A percentile compares a stretch with the other conserved stretches of the same genome.
Conservation (phyloP, 2,113 vertebrate species). For the Gopherus evgoodei region DNA sequence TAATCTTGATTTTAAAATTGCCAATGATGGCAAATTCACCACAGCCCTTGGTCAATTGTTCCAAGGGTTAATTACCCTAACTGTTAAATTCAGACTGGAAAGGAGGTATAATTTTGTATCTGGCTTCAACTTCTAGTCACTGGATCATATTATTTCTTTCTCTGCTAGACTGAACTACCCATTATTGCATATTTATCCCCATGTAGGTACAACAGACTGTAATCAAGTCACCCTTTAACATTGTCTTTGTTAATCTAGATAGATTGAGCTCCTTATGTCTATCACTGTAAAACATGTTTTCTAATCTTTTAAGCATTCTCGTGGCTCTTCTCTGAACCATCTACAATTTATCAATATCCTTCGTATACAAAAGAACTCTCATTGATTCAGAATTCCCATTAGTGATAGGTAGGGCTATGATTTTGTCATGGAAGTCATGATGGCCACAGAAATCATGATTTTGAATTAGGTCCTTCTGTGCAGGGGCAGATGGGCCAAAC, state of each 20-base stretch:
- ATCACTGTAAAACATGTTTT: neutral
- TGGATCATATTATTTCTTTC: neutral
- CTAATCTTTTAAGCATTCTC: neutral
- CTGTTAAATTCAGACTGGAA: neutral
- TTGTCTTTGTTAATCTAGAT: neutral
- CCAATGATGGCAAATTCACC: neutral
- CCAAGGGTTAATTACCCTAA: neutral
- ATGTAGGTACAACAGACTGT: neutral
- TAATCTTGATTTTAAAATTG: neutral
- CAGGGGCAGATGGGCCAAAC: no score
- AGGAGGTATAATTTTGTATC: neutral
- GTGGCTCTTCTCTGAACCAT: neutral
- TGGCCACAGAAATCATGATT: neutral
- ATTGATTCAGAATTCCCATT: constrained; percentile 18
- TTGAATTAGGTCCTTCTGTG: neutral
- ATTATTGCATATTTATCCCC: neutral
- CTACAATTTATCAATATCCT: neutral
- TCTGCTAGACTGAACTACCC: neutral
- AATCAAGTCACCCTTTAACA: neutral
- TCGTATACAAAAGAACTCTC: neutral
- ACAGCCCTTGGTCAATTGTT: neutral
- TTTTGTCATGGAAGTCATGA: neutral
- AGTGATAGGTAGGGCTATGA: neutral
- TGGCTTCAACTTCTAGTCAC: neutral
- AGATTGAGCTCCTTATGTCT: neutral